These are phyloP conservation scores for Eumaeus atala DNA, from an alignment of 1,140 invertebrate genomes.

Conservation along the genomic window DNA sequence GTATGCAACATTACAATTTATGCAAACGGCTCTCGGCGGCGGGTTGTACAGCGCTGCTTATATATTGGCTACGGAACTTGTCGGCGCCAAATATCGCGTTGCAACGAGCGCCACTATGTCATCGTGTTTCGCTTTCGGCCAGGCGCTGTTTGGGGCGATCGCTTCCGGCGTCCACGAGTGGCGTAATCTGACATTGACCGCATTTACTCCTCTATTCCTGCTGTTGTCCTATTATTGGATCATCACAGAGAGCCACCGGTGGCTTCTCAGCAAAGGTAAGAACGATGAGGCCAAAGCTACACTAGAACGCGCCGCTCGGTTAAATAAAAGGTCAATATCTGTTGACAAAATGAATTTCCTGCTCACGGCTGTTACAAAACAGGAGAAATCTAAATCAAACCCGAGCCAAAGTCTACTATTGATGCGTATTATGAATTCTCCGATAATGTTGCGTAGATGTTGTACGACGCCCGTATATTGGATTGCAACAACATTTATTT, in stretches of 20 bases:
- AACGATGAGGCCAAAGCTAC: conserved; percentile 77
- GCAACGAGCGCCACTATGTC: conserved; percentile 81
- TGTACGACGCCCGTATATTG: conserved; percentile 82
- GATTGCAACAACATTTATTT: conserved; percentile 84
- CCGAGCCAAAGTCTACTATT: conserved; percentile 32
- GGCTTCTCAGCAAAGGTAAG: conserved; percentile 84
- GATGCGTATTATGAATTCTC: conserved; percentile 74
- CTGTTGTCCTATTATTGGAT: conserved; percentile 78
- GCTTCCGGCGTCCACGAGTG: conserved; percentile 82
- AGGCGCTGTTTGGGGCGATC: conserved; percentile 78
- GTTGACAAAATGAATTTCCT: conserved; percentile 72
- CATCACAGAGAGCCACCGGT: conserved; percentile 80
- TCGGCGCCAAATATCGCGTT: conserved; percentile 83
- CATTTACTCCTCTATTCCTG: conserved; percentile 80
- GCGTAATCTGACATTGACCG: conserved; percentile 79
- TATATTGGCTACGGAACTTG: conserved; percentile 82
- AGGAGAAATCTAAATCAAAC: conserved; percentile 21
- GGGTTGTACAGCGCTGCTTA: conserved; percentile 59
- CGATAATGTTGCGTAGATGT: conserved; percentile 78
- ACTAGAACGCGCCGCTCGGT: conserved; percentile 75
- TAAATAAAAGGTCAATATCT: conserved; percentile 78
- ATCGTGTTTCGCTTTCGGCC: conserved; percentile 83
- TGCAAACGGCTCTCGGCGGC: conserved; percentile 54
- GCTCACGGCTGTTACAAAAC: conserved; percentile 39
- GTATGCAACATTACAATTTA: conserved; percentile 55